Percentiles rank a stretch among this genome's conserved stretches.
These are phyloP conservation scores for Clarias gariepinus DNA, from an alignment of 2,113 vertebrate genomes.

Conservation along the genomic window DNA sequence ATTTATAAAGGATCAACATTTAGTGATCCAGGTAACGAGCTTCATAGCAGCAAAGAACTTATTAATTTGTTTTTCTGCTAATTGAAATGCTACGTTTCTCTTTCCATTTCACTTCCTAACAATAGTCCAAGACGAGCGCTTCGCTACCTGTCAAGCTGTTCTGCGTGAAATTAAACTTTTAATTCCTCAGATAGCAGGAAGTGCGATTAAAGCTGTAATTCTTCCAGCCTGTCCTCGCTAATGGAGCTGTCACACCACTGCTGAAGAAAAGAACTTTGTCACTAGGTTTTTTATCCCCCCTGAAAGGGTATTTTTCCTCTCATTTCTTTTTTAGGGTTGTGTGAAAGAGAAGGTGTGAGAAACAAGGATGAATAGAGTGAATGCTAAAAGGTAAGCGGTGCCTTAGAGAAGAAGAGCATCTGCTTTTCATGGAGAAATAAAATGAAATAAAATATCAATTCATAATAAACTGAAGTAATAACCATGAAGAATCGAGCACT, in stretches of 20 bases:
- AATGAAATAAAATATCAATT: not conserved
- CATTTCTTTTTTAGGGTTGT: slow-evolving; percentile 20
- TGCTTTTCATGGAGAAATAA: not conserved
- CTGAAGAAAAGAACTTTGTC: slow-evolving; percentile 4
- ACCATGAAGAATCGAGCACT: not conserved
- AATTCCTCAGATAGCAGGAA: not conserved
- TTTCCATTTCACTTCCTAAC: not conserved
- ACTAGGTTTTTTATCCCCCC: not conserved
- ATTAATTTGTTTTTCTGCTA: not conserved
- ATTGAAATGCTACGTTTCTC: not conserved
- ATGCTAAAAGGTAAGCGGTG: not conserved
- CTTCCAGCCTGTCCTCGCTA: not conserved
- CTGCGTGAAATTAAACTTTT: slow-evolving; percentile 29
- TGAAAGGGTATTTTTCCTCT: not conserved
- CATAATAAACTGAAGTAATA: not conserved
- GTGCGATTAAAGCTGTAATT: slow-evolving; percentile 23
- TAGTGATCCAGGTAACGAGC: not conserved
- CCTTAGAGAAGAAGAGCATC: not conserved
- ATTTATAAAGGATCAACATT: not conserved
- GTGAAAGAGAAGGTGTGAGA: slow-evolving; percentile 1
- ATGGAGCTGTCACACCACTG: slow-evolving; percentile 23
- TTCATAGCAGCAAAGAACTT: not conserved
- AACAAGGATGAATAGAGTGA: not conserved
- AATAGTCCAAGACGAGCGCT: not conserved
- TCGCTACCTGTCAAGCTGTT: not conserved